Percentiles rank a stretch among this genome's conserved stretches.
These are phyloP conservation scores for Podabrus alpinus DNA, from an alignment of 2,888 invertebrate species.

Conservation along the genomic window DNA sequence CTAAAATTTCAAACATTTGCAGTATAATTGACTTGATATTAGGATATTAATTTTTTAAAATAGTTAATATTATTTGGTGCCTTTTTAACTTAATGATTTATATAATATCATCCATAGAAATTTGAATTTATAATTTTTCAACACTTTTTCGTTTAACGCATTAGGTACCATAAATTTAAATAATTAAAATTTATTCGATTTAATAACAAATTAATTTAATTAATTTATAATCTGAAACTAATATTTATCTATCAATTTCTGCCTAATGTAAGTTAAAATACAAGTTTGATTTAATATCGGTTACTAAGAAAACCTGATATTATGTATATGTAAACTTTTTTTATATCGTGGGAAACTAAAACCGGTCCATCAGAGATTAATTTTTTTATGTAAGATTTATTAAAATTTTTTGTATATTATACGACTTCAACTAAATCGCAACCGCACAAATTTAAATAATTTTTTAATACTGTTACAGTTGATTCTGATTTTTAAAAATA, in stretches of 20 bases:
- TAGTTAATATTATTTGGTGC: too few species aligned
- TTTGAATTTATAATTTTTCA: neutral
- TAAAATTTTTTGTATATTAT: conserved; percentile 4
- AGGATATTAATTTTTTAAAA: neutral
- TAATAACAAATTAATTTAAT: neutral
- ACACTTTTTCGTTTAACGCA: neutral
- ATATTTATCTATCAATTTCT: neutral
- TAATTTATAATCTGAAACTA: neutral
- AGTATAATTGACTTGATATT: neutral
- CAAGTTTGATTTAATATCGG: neutral
- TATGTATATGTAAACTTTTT: neutral
- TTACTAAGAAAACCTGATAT: conserved; percentile 11
- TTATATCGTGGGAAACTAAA: conserved; percentile 21
- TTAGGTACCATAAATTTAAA: neutral
- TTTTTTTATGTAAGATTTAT: conserved; percentile 13
- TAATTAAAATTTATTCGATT: neutral
- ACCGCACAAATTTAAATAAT: neutral
- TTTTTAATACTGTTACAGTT: too few species aligned
- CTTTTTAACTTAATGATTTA: neutral
- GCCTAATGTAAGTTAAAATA: neutral
- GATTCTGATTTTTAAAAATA: too few species aligned
- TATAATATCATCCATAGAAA: neutral
- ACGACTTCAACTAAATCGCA: neutral
- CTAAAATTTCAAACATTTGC: too few species aligned
- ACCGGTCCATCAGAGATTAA: conserved; percentile 14